Conservation (phyloP, 2,888 invertebrate genomes). For the Ptycholaimellus sp. region DNA sequence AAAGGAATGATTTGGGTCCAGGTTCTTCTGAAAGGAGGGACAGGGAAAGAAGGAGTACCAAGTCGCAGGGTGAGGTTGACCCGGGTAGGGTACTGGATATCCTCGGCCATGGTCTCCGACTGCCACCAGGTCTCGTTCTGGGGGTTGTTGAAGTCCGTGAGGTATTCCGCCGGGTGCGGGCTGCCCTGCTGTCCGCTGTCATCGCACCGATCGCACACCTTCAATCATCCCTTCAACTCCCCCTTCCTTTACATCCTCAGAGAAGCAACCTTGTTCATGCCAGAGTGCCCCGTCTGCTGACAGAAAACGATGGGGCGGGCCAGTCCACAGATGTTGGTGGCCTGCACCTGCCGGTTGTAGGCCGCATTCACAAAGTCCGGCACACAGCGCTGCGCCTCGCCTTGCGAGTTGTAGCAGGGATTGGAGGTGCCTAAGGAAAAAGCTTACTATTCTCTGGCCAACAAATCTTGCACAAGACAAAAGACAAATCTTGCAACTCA, state of each 20-base stretch:
- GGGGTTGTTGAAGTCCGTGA: conserved; percentile 73
- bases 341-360: conserved; percentile 60
- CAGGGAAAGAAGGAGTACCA: conserved; percentile 33
- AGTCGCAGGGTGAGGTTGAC: conserved; percentile 73
- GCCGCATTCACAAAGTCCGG: conserved; percentile 92
- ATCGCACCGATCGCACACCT: conserved; percentile 20
- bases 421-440: too few species aligned
- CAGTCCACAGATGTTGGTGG: conserved; percentile 84
- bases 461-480: too few species aligned
- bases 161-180: conserved; percentile 26
- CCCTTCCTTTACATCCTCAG: too few species aligned
- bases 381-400: conserved; percentile 51
- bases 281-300: conserved; percentile 55
- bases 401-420: conserved; percentile 6
- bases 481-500: too few species aligned
- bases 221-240: too few species aligned
- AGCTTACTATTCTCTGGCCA: too few species aligned
- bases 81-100: conserved; percentile 62
- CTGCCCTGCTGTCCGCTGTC: too few species aligned
- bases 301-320: conserved; percentile 50
- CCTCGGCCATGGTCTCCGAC: conserved; percentile 85
- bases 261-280: conserved; percentile 19
- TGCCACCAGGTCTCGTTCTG: conserved; percentile 89
- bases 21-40: background rate
- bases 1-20: background rate